Percentiles rank a stretch among this genome's conserved stretches.
phyloP scores from a whole-genome alignment of 2,113 vertebrate species.

The Alligator mississippiensis region DNA sequence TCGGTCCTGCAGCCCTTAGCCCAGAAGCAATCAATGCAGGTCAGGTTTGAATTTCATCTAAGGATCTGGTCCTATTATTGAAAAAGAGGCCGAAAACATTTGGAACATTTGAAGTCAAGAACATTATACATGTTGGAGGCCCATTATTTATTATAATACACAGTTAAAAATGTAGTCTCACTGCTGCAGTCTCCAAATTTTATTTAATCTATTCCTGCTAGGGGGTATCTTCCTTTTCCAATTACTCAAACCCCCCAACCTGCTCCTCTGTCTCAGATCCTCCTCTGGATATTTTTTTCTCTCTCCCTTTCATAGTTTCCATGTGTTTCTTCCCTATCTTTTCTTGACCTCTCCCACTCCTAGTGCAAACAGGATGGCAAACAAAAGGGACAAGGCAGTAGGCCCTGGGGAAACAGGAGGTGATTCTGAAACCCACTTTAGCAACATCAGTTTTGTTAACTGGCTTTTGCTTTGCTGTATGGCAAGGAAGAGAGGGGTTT shows the following conservation, averaged over 20 bases:
- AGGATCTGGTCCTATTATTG: not conserved
- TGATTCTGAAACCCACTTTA: not conserved
- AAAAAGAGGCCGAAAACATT: not conserved
- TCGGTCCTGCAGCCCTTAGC: not conserved
- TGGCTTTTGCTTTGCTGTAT: not conserved
- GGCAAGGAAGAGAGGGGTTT: not conserved
- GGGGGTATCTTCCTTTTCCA: not conserved
- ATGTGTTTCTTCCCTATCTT: not conserved
- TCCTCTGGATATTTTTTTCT: not conserved
- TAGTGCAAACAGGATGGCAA: not conserved
- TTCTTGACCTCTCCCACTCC: not conserved
- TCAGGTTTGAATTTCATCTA: not conserved
- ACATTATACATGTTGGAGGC: not conserved
- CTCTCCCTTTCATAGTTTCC: not conserved
- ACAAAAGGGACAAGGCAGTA: rapidly evolving
- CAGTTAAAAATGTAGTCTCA: not conserved
- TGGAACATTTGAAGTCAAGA: not conserved
- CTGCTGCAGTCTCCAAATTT: not conserved
- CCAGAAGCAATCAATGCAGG: not conserved
- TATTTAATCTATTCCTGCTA: not conserved
- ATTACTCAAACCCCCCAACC: not conserved
- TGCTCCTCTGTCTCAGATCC: not conserved
- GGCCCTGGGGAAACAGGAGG: rapidly evolving
- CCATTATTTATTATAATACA: not conserved
- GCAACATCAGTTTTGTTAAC: not conserved